A percentile compares a stretch with the other conserved stretches of the same genome.
phyloP scores from a whole-genome alignment of 2,797 vertebrate genomes.

The Arrhamphus sclerolepis region DNA sequence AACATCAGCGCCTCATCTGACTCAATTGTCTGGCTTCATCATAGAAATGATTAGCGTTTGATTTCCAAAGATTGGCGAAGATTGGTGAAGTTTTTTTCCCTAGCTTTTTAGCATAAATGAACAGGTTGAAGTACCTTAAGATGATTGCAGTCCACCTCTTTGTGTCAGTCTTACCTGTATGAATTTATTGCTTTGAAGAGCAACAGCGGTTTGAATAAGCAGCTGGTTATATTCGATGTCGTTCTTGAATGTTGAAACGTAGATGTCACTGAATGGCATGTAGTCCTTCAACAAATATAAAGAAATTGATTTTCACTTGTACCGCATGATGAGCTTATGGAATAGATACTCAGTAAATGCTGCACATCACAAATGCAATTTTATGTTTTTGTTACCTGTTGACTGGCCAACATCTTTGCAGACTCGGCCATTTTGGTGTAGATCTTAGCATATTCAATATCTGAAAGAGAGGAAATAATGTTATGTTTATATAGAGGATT shows the following conservation, averaged over 20 bases:
- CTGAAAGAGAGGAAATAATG: conserved; percentile 78
- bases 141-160: neutral
- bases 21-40: too few species aligned
- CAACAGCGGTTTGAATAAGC: conserved; percentile 87
- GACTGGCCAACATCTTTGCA: conserved; percentile 85
- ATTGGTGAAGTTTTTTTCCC: too few species aligned
- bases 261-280: conserved; percentile 95
- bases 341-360: too few species aligned
- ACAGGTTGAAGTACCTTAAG: neutral
- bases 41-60: too few species aligned
- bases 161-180: conserved; percentile 85
- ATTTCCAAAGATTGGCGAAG: too few species aligned
- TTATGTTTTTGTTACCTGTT: conserved; percentile 83
- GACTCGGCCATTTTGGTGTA: conserved; percentile 94
- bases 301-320: neutral
- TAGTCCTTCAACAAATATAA: conserved; percentile 82
- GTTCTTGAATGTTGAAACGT: conserved; percentile 90
- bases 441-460: conserved; percentile 92
- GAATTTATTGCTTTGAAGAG: conserved; percentile 95
- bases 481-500: too few species aligned
- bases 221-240: conserved; percentile 90
- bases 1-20: too few species aligned
- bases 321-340: too few species aligned
- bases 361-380: neutral
- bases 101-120: too few species aligned